A percentile compares a stretch with the other conserved stretches of the same genome.
Evolutionary conservation across 2,113 vertebrate species (phyloP).

Genomic region (Siniperca chuatsi): DNA sequence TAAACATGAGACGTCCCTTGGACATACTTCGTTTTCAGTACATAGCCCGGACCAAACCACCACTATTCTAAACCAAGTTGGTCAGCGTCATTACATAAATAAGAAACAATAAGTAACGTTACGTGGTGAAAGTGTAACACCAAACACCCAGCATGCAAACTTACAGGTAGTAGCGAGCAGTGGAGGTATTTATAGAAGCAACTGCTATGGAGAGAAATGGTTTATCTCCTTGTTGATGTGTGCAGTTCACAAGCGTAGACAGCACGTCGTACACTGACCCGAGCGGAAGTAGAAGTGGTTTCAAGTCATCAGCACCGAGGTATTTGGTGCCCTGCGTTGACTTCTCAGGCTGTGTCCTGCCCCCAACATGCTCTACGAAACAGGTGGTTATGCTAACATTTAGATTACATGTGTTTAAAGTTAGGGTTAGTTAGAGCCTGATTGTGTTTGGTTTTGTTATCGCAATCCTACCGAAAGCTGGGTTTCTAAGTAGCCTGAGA

Average conservation of each 20-base stretch:
- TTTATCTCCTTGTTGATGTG: slow-evolving; percentile 56
- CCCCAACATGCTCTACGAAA: accelerated
- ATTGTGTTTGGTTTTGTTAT: neutral
- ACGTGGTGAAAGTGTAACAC: neutral
- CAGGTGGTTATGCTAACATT: neutral
- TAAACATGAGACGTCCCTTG: slow-evolving; percentile 5
- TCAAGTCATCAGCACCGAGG: accelerated
- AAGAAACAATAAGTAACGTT: neutral
- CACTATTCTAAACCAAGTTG: slow-evolving; percentile 23
- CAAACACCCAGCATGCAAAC: neutral
- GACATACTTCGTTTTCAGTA: slow-evolving; percentile 43
- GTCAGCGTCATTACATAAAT: neutral
- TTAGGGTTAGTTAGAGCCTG: accelerated
- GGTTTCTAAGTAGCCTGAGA: neutral
- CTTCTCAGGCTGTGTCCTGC: slow-evolving; percentile 32
- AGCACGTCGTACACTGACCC: slow-evolving; percentile 31
- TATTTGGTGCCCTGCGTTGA: accelerated
- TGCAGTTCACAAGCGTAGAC: slow-evolving; percentile 20
- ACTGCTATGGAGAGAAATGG: slow-evolving; percentile 57
- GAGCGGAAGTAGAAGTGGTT: slow-evolving; percentile 59
- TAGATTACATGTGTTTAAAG: neutral
- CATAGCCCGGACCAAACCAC: slow-evolving; percentile 55
- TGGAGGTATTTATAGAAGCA: slow-evolving; percentile 10
- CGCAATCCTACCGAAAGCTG: accelerated
- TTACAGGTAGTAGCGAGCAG: slow-evolving; percentile 68